A percentile compares a stretch with the other conserved stretches of the same genome.
phyloP scores from a whole-genome alignment of 2,113 vertebrate species.

The Malaclemys terrapin region DNA sequence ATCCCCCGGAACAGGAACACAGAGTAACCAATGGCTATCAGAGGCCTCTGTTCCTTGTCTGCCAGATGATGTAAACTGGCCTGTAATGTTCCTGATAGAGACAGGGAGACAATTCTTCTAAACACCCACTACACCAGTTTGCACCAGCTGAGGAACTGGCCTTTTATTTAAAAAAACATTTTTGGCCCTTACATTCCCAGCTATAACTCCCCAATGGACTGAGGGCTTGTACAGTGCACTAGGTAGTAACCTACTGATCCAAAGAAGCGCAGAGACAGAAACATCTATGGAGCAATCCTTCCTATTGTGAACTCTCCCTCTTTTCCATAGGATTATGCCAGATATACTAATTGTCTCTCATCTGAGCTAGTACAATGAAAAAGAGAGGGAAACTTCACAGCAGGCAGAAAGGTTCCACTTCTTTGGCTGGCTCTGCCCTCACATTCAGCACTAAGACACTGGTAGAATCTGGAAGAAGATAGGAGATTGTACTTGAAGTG shows the following conservation, averaged over 20 bases:
- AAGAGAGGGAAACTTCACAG: background rate
- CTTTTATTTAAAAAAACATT: background rate
- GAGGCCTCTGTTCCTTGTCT: background rate
- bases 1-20: background rate
- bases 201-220: background rate
- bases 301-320: background rate
- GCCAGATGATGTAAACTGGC: background rate
- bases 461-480: background rate
- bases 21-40: background rate
- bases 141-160: background rate
- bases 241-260: background rate
- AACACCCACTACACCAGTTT: background rate
- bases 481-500: constrained; percentile 24
- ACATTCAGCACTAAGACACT: background rate
- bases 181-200: background rate
- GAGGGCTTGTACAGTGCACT: background rate
- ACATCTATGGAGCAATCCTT: background rate
- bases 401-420: background rate
- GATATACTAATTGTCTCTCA: background rate
- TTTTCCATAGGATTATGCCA: background rate
- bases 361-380: background rate
- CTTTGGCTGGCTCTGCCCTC: background rate
- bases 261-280: background rate
- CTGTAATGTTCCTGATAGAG: background rate
- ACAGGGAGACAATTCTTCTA: background rate